These are phyloP conservation scores for Coelogynopora nodosa DNA, from an alignment of 2,888 invertebrate genomes.

Conservation along the genomic window DNA sequence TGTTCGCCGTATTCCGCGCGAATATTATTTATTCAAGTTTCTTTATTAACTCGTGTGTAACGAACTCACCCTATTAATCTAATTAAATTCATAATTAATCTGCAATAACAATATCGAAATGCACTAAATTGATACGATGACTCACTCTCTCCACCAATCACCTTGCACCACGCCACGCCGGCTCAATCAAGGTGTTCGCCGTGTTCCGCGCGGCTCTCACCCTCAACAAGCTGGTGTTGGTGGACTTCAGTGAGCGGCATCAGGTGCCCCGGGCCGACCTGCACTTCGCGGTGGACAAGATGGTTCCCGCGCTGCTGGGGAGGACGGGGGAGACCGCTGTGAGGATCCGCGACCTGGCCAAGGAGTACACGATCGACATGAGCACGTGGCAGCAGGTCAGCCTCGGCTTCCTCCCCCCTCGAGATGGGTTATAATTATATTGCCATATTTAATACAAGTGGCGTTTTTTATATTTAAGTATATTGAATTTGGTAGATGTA, in stretches of 20 bases:
- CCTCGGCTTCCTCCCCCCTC: no score
- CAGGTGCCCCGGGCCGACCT: constrained; percentile 55
- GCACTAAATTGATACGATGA: not conserved
- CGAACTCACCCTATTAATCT: no score
- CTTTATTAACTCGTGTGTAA: no score
- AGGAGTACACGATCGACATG: constrained; percentile 58
- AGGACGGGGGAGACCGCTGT: constrained; percentile 59
- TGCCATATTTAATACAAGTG: no score
- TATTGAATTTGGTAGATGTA: no score
- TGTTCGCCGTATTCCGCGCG: no score
- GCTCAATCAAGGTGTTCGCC: constrained; percentile 48
- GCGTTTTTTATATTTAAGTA: no score
- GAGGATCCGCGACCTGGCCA: constrained; percentile 58
- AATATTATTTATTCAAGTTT: no score
- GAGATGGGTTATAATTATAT: no score
- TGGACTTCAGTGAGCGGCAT: constrained; percentile 46
- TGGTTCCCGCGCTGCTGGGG: constrained; percentile 56
- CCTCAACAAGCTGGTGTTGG: constrained; percentile 47
- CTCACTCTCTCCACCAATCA: not conserved
- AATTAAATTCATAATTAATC: no score
- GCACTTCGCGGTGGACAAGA: constrained; percentile 55
- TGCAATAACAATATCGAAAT: no score
- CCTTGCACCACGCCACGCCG: no score
- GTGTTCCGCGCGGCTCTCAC: constrained; percentile 45
- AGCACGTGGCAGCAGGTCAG: constrained; percentile 53